A percentile compares a stretch with the other conserved stretches of the same genome.
These are phyloP conservation scores for Mesoclemmys tuberculata DNA, from an alignment of 2,113 vertebrate species.

Conservation along the genomic window DNA sequence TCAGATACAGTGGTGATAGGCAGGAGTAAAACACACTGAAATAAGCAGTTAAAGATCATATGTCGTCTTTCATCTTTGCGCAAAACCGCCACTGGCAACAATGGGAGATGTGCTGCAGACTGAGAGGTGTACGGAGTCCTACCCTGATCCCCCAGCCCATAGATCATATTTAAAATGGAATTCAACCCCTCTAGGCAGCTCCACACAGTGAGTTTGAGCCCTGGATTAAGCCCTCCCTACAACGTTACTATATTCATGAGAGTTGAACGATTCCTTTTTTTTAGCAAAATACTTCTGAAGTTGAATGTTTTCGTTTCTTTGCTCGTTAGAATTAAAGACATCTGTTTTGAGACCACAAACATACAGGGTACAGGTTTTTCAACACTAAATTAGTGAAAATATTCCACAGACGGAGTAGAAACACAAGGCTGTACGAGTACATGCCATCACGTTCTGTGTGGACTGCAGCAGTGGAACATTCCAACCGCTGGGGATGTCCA, in stretches of 20 bases:
- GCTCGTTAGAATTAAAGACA: not conserved
- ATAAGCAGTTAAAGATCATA: not conserved
- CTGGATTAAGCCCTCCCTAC: not conserved
- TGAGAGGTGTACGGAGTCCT: not conserved
- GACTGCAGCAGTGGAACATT: not conserved
- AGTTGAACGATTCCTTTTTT: not conserved
- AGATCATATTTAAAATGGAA: not conserved
- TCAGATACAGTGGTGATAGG: not conserved
- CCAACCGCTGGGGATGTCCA: rapidly evolving
- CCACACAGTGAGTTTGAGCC: not conserved
- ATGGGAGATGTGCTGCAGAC: not conserved
- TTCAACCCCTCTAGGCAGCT: not conserved
- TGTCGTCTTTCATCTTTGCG: not conserved
- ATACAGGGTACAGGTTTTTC: not conserved
- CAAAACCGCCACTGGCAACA: not conserved
- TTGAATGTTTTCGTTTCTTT: not conserved
- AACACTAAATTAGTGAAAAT: not conserved
- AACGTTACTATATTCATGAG: not conserved
- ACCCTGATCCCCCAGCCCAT: not conserved
- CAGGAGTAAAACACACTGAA: not conserved
- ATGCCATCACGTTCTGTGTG: rapidly evolving
- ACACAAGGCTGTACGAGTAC: not conserved
- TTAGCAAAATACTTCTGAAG: not conserved
- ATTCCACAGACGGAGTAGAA: not conserved
- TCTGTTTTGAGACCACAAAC: not conserved